phyloP scores from a whole-genome alignment of 2,888 invertebrate species.

The Nomada fucata region DNA sequence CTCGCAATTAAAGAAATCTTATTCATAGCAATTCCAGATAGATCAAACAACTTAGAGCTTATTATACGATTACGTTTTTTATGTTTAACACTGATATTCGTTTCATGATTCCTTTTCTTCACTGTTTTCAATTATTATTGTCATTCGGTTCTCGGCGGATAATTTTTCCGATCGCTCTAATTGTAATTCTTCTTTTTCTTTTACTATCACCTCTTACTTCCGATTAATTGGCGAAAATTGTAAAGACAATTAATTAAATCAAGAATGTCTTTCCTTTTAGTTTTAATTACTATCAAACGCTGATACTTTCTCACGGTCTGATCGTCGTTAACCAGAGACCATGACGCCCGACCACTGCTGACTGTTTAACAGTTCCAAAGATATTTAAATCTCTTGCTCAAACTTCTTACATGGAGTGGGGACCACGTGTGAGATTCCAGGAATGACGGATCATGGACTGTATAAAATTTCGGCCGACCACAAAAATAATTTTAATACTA shows the following conservation, averaged over 20 bases:
- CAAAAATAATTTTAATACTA: not conserved
- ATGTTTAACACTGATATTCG: not conserved
- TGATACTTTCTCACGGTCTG: slow-evolving; percentile 41
- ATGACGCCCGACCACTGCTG: slow-evolving; percentile 45
- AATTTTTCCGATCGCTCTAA: not conserved
- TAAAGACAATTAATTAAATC: too few species aligned
- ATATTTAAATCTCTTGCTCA: slow-evolving; percentile 60
- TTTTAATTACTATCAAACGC: slow-evolving; percentile 16
- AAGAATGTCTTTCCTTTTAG: not conserved
- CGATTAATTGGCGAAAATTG: too few species aligned
- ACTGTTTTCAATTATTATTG: not conserved
- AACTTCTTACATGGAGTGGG: slow-evolving; percentile 53
- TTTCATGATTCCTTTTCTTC: not conserved
- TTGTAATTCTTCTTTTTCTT: not conserved
- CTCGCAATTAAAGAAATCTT: not conserved
- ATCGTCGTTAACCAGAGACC: slow-evolving; percentile 36
- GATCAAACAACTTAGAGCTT: not conserved
- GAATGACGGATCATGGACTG: slow-evolving; percentile 24
- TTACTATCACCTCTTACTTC: too few species aligned
- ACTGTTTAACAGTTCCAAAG: slow-evolving; percentile 59
- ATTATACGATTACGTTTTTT: not conserved
- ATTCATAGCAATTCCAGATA: not conserved
- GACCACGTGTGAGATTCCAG: slow-evolving; percentile 27
- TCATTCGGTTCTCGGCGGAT: not conserved
- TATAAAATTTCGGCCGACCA: slow-evolving; percentile 23